These are phyloP conservation scores for Agelastica alni DNA, from an alignment of 2,888 invertebrate genomes.

Conservation along the genomic window DNA sequence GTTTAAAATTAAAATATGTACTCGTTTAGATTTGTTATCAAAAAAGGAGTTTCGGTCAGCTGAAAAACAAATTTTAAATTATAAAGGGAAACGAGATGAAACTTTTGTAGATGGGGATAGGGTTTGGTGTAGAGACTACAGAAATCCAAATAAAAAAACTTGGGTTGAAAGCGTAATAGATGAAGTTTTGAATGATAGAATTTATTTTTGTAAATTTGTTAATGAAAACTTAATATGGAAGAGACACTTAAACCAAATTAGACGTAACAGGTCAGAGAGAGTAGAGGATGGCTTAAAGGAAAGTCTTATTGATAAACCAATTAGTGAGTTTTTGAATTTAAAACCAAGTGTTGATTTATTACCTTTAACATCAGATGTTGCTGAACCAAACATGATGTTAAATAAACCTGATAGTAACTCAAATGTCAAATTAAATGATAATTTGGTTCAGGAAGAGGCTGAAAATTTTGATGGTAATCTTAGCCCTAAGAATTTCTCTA, in stretches of 20 bases:
- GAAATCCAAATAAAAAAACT: slow-evolving; percentile 13
- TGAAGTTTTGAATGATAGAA: slow-evolving; percentile 14
- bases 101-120: slow-evolving; percentile 5
- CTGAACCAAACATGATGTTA: too few relatives aligned
- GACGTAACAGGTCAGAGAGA: too few relatives aligned
- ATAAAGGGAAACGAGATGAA: slow-evolving; percentile 6
- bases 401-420: too few relatives aligned
- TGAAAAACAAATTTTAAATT: slow-evolving; percentile 1
- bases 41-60: neutral
- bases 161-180: slow-evolving; percentile 12
- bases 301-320: too few relatives aligned
- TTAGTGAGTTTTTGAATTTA: too few relatives aligned
- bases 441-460: too few relatives aligned
- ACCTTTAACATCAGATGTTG: too few relatives aligned
- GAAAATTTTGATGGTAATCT: too few relatives aligned
- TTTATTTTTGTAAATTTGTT: slow-evolving; percentile 6
- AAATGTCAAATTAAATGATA: too few relatives aligned
- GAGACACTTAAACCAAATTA: neutral
- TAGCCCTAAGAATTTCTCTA: too few relatives aligned
- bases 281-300: too few relatives aligned
- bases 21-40: slow-evolving; percentile 1
- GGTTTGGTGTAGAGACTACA: slow-evolving; percentile 12
- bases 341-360: too few relatives aligned
- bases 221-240: slow-evolving; percentile 11
- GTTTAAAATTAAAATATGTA: slow-evolving; percentile 6